Conservation (phyloP, 2,888 invertebrate genomes). For the Melipona bicolor region DNA sequence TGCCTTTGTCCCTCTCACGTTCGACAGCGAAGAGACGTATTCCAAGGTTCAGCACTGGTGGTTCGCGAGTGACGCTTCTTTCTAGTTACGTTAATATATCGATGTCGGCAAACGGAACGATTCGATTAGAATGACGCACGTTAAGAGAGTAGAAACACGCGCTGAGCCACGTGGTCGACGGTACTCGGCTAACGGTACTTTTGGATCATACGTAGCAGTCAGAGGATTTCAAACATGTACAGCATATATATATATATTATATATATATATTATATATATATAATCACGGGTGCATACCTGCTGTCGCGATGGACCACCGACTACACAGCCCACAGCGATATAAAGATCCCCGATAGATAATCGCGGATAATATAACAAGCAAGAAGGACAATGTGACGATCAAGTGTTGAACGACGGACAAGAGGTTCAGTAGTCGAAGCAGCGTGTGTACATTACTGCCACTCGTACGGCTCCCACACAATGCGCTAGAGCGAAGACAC, state of each 20-base stretch:
- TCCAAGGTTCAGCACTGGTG: constrained; percentile 54
- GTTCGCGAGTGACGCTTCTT: constrained; percentile 35
- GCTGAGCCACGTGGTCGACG: constrained; percentile 59
- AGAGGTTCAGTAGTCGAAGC: constrained; percentile 56
- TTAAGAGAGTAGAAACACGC: constrained; percentile 49
- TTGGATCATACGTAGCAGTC: constrained; percentile 44
- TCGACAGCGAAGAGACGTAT: constrained; percentile 44
- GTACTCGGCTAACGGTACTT: constrained; percentile 56
- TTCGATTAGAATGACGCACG: not conserved
- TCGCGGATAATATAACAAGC: constrained; percentile 1
- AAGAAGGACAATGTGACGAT: constrained; percentile 34
- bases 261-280: too few species aligned
- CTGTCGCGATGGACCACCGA: constrained; percentile 13
- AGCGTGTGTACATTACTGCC: constrained; percentile 62
- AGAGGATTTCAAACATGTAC: constrained; percentile 13
- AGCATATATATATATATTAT: not conserved
- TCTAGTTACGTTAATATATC: constrained; percentile 24
- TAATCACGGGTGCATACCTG: constrained; percentile 47
- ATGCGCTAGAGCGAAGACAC: constrained; percentile 52
- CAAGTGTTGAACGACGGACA: constrained; percentile 17
- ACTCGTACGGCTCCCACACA: constrained; percentile 58
- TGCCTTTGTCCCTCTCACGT: constrained; percentile 40
- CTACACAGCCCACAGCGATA: constrained; percentile 5
- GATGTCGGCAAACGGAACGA: constrained; percentile 12
- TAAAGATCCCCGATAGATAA: constrained; percentile 7